Conservation (phyloP, 1,140 invertebrate genomes). For the Epicauta chinensis region DNA sequence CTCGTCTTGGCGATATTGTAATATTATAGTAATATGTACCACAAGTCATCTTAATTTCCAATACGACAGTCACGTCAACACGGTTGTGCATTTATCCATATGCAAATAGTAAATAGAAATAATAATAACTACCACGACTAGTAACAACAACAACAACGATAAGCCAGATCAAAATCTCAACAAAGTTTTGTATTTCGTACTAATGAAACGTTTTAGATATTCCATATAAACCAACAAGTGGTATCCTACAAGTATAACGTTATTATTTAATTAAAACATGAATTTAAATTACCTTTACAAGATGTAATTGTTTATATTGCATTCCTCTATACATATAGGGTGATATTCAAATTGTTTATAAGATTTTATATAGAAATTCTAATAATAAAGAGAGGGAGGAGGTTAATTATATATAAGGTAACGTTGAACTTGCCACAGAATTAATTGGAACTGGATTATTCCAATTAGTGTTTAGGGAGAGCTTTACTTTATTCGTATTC, state of each 20-base stretch:
- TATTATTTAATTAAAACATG: constrained; percentile 38
- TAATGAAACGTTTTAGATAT: constrained; percentile 16
- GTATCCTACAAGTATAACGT: constrained; percentile 21
- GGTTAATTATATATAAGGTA: constrained; percentile 34
- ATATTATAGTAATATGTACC: too few relatives aligned
- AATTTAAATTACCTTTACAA: constrained; percentile 37
- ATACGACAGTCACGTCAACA: too few relatives aligned
- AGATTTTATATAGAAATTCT: neutral
- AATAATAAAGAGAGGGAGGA: constrained; percentile 9
- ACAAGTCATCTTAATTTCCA: too few relatives aligned
- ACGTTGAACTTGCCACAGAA: constrained; percentile 35
- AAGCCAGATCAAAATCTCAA: too few relatives aligned
- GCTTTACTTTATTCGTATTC: constrained; percentile 24
- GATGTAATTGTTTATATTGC: constrained; percentile 12
- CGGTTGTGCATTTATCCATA: too few relatives aligned
- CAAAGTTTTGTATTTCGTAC: neutral
- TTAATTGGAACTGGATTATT: constrained; percentile 42
- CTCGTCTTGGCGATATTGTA: too few relatives aligned
- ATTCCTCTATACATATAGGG: neutral
- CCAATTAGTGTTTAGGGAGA: constrained; percentile 37
- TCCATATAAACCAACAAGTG: constrained; percentile 21
- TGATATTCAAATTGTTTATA: constrained; percentile 2
- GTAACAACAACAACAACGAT: too few relatives aligned
- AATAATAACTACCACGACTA: too few relatives aligned
- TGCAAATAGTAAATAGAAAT: too few relatives aligned